Evolutionary conservation across 92 coral and sea anemone genomes (phyloP).

Genomic region (Phenganax subtilis): DNA sequence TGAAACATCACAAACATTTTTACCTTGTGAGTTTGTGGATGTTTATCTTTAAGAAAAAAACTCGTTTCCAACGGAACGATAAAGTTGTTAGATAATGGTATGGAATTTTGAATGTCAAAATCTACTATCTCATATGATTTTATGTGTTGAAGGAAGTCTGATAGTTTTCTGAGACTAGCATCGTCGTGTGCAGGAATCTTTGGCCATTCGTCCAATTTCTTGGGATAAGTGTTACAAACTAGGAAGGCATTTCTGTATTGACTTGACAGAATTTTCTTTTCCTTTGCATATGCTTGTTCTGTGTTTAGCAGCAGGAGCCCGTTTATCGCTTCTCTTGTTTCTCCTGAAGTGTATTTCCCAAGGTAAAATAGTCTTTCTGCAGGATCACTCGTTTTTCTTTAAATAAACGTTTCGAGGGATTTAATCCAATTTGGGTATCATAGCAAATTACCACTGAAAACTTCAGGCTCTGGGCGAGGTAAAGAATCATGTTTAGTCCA

Average conservation of each 20-base stretch:
- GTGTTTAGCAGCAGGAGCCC: conserved; percentile 28
- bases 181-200: conserved; percentile 39
- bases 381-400: conserved; percentile 28
- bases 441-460: not conserved
- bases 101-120: too few species aligned
- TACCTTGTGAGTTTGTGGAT: too few species aligned
- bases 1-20: too few species aligned
- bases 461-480: too few species aligned
- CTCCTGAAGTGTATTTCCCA: conserved; percentile 40
- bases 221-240: conserved; percentile 40
- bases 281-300: conserved; percentile 27
- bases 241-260: conserved; percentile 37
- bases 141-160: conserved; percentile 43
- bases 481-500: too few species aligned
- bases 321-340: conserved; percentile 38
- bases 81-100: too few species aligned
- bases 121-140: too few species aligned
- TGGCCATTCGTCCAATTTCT: conserved; percentile 48
- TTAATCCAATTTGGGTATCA: conserved; percentile 35
- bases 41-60: too few species aligned
- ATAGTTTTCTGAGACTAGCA: conserved; percentile 12
- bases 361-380: conserved; percentile 40
- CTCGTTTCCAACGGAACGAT: too few species aligned
- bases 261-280: conserved; percentile 20
- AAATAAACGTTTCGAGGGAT: conserved; percentile 36